Evolutionary conservation across 2,888 invertebrate species (phyloP), one percentile per base, ranked within the genome.

Genomic region (Trichogramma dendrolimi): DNA sequence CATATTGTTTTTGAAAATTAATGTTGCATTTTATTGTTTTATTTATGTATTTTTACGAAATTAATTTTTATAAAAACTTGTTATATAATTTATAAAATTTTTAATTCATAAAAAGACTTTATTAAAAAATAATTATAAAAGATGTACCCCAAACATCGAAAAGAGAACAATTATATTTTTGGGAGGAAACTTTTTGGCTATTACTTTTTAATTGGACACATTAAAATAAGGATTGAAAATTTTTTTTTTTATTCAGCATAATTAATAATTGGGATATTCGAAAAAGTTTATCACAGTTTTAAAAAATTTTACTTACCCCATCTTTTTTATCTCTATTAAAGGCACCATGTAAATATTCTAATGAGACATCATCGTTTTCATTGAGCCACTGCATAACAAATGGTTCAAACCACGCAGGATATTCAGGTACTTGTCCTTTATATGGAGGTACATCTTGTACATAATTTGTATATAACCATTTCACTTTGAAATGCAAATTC

Each of bases 341-440:
- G 72, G 99, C 99, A 80, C 97, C 96, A 78, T 98, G 93, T 68
- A 99, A 88, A 82, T 98, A 99, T 80, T 99, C 99, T 75, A 99
- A 84, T 0, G 97, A 98, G 1, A 99, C 97, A 72, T 98, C 98
- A 77, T 99, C 99, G 79, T 99, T 99, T 80, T 99, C 99, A 76
- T 98, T 98, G 48, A 99, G 85, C 99, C 99, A 99, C 80, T 98
- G 98, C 98, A 99, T 99, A 50, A 99, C 99, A 81, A 99, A 99
- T n/a, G 98, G 97, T 80, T 98, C 98, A 80, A 99, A 99, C 98
- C 98, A 99, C 73, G 95, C 94, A 1, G 99, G 98, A 80, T 99
- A 99, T 79, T 99, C 98, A 6, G 99, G 98, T 65, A 99, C 96
- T 50, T 94, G 91, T 62, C 93, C 94, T 78, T 96, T 96, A 80